These are phyloP conservation scores for Tokudaia tokunoshimensis DNA, from an alignment of 2,797 vertebrate species.

Conservation along the genomic window DNA sequence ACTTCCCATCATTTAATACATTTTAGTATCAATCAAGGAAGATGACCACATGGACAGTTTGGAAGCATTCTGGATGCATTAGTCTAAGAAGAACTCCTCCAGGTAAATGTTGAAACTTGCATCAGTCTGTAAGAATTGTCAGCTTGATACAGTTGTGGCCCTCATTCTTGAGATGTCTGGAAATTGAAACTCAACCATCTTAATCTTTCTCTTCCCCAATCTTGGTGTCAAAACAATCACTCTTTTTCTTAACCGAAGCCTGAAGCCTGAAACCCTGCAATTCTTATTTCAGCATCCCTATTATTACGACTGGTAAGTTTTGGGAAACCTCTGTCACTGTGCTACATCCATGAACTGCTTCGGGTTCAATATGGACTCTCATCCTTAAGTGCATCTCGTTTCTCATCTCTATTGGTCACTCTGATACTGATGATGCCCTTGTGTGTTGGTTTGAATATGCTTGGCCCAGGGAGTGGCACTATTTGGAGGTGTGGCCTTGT, in stretches of 20 bases:
- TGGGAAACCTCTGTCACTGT: background rate
- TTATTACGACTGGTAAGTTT: background rate
- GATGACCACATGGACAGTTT: too few species aligned
- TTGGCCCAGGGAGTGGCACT: too few species aligned
- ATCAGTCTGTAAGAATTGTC: background rate
- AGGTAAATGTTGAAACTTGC: background rate
- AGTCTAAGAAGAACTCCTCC: background rate
- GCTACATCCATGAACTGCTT: background rate
- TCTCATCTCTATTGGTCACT: background rate
- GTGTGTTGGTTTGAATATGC: too few species aligned
- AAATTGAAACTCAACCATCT: background rate
- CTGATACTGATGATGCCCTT: background rate
- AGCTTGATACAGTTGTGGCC: background rate
- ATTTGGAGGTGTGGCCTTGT: too few species aligned
- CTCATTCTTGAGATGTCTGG: background rate
- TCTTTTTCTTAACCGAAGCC: background rate
- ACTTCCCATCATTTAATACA: background rate
- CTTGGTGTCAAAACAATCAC: background rate
- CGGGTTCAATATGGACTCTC: background rate
- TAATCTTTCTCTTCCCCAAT: background rate
- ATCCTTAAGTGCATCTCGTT: too few species aligned
- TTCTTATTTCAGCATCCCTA: background rate
- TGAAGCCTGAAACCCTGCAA: background rate
- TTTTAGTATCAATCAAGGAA: background rate
- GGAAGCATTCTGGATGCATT: background rate